Evolutionary conservation across 2,113 vertebrate species (phyloP).

Genomic region (Sebastes schlegelii): DNA sequence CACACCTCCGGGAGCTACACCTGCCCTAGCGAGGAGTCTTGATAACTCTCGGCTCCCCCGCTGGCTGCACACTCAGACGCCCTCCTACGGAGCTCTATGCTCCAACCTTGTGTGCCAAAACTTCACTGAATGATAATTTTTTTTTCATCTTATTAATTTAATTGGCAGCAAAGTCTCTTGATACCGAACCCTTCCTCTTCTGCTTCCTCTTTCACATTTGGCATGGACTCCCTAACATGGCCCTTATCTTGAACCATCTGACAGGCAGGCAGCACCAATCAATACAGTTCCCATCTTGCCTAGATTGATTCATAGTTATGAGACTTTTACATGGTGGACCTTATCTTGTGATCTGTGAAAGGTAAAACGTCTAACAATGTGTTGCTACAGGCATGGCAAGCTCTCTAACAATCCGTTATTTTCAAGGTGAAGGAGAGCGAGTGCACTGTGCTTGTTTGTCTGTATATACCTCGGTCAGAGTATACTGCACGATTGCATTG

Average conservation of each 20-base stretch:
- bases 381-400: slow-evolving; percentile 26
- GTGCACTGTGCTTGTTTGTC: not conserved
- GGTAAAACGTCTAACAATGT: slow-evolving; percentile 55
- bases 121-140: slow-evolving; percentile 5
- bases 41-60: slow-evolving; percentile 32
- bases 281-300: slow-evolving; percentile 51
- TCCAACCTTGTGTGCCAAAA: slow-evolving; percentile 30
- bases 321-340: slow-evolving; percentile 45
- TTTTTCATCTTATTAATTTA: slow-evolving; percentile 9
- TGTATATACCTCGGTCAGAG: not conserved
- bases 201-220: slow-evolving; percentile 25
- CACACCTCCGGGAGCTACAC: not conserved
- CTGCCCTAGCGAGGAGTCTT: slow-evolving; percentile 7
- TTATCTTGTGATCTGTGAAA: slow-evolving; percentile 68
- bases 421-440: slow-evolving; percentile 34
- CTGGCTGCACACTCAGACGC: slow-evolving; percentile 29
- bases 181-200: not conserved
- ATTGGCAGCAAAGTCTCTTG: slow-evolving; percentile 1
- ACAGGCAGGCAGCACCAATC: slow-evolving; percentile 56
- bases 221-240: slow-evolving; percentile 10
- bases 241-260: slow-evolving; percentile 50
- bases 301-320: slow-evolving; percentile 68
- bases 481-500: not conserved
- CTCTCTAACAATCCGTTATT: slow-evolving; percentile 38
- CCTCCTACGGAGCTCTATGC: slow-evolving; percentile 16